Evolutionary conservation across 2,113 vertebrate species (phyloP), one percentile per base, ranked within the genome.

Genomic region (Hassar affinis): DNA sequence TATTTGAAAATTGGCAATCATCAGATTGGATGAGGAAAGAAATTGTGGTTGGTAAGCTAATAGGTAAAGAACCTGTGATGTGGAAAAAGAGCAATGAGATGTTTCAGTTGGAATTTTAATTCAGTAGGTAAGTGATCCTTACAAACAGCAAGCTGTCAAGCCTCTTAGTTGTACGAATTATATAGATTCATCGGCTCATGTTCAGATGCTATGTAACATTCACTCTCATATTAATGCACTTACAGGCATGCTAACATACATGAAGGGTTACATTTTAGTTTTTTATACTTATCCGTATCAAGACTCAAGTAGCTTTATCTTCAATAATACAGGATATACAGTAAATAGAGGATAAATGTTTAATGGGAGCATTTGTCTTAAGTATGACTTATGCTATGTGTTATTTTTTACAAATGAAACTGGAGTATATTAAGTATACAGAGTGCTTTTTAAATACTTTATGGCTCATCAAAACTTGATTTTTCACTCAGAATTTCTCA

Each of bases 31-130:
- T 30, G 57, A 62, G 56, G 14, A 30, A 79, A 61, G 78, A 10
- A 64, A 49, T 1, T 18, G 57, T 79, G 38, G 15, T 49, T 64
- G 42, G 57, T 64, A 49, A 7, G 8, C 8, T 49, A 62, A 79
- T 62, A 64, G 78, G 62, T 27, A 62, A 79, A 47, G n/a, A 47
- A n/a, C 38, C 27, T 64, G 35, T 64, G 38, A 79, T 62, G 78
- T 64, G 59, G n/a, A 79, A 64, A 79, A 79, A 6, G 42, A 79
- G 30, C 47, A 52, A 76, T 51, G 17, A 35, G 27, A 33, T 2
- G 8, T 52, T 76, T 33, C 8, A 76, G 33, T 51, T 52, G 17
- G 27, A 54, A 9, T 76, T 76, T 76, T 52, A 33, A 54, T 76
- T 52, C 0, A 14, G 9, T 1, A 49, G 71, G 30, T 51, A 74